phyloP scores from a whole-genome alignment of 2,888 invertebrate species.

The Epistrophella euchroma region DNA sequence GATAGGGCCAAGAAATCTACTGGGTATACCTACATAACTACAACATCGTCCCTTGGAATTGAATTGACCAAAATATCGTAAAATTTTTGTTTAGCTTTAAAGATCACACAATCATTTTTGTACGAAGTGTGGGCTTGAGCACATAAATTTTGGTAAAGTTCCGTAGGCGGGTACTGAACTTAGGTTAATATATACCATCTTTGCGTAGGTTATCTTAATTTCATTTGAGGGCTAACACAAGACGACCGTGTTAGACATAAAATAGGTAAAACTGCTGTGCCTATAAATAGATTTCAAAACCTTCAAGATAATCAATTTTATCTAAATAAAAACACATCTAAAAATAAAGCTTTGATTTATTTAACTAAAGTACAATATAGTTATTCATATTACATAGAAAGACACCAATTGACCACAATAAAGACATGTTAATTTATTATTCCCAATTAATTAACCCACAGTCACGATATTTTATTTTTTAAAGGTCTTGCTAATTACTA shows the following conservation, averaged over 20 bases:
- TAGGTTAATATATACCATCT: background rate
- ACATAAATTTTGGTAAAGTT: background rate
- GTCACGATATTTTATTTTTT: background rate
- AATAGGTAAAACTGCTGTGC: background rate
- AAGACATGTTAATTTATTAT: conserved; percentile 10
- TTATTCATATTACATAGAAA: background rate
- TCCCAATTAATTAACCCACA: background rate
- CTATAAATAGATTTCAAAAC: background rate
- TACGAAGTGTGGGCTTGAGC: background rate
- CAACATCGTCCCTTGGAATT: background rate
- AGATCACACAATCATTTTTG: background rate
- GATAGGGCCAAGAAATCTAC: background rate
- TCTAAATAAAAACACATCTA: background rate
- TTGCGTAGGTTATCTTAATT: conserved; percentile 8
- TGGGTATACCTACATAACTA: background rate
- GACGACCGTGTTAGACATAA: background rate
- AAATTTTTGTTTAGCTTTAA: background rate
- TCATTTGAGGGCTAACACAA: background rate
- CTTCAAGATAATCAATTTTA: background rate
- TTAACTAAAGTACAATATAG: background rate
- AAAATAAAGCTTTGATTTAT: background rate
- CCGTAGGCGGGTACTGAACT: background rate
- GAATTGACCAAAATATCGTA: background rate
- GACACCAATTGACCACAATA: background rate
- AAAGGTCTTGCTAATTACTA: background rate